These are phyloP conservation scores for Cochlearius cochlearius DNA, from an alignment of 2,113 vertebrate genomes.

Conservation along the genomic window DNA sequence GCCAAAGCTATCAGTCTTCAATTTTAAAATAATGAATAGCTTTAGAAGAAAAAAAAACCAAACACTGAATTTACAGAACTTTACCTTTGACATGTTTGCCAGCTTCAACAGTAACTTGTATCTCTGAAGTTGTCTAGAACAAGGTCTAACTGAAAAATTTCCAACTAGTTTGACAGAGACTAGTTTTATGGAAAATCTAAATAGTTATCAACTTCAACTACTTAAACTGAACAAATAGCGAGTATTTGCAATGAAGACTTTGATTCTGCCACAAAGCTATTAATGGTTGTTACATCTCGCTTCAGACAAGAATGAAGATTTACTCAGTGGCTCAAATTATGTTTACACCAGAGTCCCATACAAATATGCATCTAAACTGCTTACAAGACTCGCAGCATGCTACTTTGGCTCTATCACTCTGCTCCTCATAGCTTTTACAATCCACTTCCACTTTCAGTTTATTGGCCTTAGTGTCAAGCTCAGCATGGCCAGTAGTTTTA, in stretches of 20 bases:
- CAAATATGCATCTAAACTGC: background rate
- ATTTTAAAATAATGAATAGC: background rate
- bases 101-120: background rate
- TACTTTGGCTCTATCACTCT: background rate
- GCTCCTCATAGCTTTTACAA: background rate
- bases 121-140: background rate
- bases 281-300: background rate
- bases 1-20: background rate
- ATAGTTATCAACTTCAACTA: background rate
- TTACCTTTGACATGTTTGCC: background rate
- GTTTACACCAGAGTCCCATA: background rate
- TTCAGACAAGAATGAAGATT: background rate
- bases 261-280: background rate
- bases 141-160: background rate
- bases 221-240: background rate
- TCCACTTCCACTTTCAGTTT: background rate
- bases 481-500: background rate
- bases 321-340: background rate
- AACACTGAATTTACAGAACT: background rate
- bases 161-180: background rate
- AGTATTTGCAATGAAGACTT: background rate
- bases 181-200: background rate
- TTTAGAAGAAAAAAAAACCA: background rate
- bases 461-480: background rate
- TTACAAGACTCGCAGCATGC: accelerated